These are phyloP conservation scores for Eulemur albifrons DNA, from an alignment of 2,797 vertebrate genomes.

Conservation along the genomic window DNA sequence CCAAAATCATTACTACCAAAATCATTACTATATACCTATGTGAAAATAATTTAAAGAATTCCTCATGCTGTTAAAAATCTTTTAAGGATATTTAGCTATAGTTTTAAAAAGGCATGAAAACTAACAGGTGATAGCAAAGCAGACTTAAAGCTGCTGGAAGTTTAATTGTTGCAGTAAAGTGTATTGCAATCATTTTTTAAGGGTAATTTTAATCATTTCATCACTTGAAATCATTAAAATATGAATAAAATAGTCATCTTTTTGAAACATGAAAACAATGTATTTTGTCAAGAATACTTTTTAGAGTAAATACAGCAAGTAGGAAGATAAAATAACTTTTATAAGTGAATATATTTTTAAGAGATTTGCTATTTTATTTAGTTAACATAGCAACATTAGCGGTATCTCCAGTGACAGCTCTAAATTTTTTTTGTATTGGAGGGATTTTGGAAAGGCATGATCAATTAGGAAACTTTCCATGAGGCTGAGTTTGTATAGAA, in stretches of 20 bases:
- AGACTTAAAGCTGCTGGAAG: background rate
- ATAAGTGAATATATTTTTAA: background rate
- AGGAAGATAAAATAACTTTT: background rate
- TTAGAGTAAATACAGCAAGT: background rate
- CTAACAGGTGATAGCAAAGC: background rate
- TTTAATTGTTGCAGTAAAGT: background rate
- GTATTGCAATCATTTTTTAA: background rate
- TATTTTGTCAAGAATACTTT: background rate
- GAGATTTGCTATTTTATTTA: background rate
- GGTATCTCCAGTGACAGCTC: background rate
- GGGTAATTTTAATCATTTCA: background rate
- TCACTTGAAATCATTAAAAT: background rate
- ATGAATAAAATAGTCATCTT: background rate
- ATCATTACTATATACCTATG: background rate
- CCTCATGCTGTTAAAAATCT: background rate
- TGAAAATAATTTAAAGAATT: background rate
- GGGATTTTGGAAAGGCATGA: background rate
- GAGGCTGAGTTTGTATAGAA: background rate
- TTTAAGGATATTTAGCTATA: background rate
- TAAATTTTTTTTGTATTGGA: background rate
- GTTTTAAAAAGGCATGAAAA: background rate
- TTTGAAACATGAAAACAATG: constrained; percentile 11
- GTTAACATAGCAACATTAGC: background rate
- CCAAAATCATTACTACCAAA: background rate
- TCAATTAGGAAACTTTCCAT: background rate